These are phyloP conservation scores for Himalopsyche kuldschensis DNA, from an alignment of 2,888 invertebrate species.

Conservation along the genomic window DNA sequence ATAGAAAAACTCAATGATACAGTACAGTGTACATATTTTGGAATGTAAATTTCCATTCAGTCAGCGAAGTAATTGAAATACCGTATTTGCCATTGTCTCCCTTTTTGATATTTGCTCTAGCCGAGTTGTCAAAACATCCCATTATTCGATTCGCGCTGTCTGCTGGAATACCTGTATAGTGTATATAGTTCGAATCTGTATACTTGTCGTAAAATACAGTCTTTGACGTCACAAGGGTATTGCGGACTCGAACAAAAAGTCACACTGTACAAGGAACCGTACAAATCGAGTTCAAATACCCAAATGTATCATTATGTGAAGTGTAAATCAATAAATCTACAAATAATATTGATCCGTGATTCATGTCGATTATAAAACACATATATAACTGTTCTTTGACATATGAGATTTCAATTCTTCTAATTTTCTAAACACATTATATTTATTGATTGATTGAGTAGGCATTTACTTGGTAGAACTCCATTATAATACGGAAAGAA, in stretches of 20 bases:
- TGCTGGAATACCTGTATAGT: neutral
- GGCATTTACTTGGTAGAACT: too few relatives aligned
- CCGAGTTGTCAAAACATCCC: constrained; percentile 6
- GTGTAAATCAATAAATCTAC: too few relatives aligned
- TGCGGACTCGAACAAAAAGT: neutral
- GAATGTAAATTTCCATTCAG: constrained; percentile 4
- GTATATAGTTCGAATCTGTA: neutral
- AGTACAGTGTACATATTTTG: neutral
- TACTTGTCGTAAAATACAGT: neutral
- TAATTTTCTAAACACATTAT: too few relatives aligned
- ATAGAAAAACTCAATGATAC: neutral
- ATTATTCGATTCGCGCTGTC: neutral
- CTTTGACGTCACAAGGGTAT: neutral
- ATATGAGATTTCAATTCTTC: too few relatives aligned
- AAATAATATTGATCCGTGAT: too few relatives aligned
- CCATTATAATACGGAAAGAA: too few relatives aligned
- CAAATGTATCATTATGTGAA: too few relatives aligned
- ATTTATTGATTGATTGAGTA: too few relatives aligned
- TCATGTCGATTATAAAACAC: too few relatives aligned
- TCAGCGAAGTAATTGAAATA: neutral
- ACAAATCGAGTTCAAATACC: neutral
- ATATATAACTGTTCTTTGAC: too few relatives aligned
- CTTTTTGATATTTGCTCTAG: constrained; percentile 8
- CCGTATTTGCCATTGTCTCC: neutral
- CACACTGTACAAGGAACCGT: neutral